Base-by-base conservation (phyloP, 1,140 invertebrate species). In the Drosophila erecta region DNA sequence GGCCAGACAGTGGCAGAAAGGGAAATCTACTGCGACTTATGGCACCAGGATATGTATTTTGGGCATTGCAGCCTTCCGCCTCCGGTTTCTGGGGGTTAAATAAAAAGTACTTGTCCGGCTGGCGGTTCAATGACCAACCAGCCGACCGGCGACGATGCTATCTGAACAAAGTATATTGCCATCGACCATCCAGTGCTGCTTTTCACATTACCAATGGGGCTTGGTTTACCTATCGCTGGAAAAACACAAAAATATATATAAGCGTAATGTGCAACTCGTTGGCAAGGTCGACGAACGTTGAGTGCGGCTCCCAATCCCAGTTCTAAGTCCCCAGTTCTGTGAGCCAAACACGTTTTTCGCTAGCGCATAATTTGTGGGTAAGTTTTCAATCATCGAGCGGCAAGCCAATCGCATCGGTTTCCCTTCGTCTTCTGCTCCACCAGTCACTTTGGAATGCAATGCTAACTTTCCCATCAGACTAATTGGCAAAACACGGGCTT, bases 211-310 rank as follows among this genome's bases (percentile, higher is more conserved):
- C 22, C 22, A 33, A 30, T 35, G 20, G 46, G 37, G n/a, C 37
- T 27, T 37, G 30, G 10, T 67, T 65, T 64, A 17, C 46, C 64
- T 51, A 67, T 67, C 27, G 62, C 44, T 50, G n/a, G 59, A 24
- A 37, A 56, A 47, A 65, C 50, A 22, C 62, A 37, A 2, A 37
- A 14, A 54, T 56, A 55, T 61, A 58, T 58, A 57, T 53, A 58
- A 60, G 47, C 44, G 60, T 65, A 81, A 61, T 60, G 65, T 50
- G 54, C 77, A 75, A 80, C 78, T 72, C 76, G 78, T 80, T 80
- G 76, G 76, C 80, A 90, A 90, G 84, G 85, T 90, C 85, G 85
- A 84, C 85, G 85, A 90, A 89, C 85, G 83, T 70, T 70, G 66
- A 56, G 55, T 67, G 64, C 77, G 38, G 66, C 41, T 62, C 50